A percentile compares a stretch with the other conserved stretches of the same genome.
Evolutionary conservation across 2,113 vertebrate genomes (phyloP).

Genomic region (Heterocephalus glaber): DNA sequence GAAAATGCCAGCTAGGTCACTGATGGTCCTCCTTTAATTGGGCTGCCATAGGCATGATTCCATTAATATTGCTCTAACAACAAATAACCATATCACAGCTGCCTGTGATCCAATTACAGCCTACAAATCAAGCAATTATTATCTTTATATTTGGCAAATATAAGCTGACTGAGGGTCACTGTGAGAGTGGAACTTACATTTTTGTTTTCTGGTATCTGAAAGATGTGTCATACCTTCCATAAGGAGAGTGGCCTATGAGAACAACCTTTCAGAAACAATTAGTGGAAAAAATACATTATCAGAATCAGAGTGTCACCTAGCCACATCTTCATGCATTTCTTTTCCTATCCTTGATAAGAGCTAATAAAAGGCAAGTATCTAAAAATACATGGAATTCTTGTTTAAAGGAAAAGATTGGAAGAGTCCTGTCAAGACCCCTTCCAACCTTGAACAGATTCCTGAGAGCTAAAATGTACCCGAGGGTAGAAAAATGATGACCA

Average conservation of each 20-base stretch:
- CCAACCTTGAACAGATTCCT: background rate
- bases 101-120: slow-evolving; percentile 80
- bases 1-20: slow-evolving; percentile 69
- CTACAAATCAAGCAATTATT: slow-evolving; percentile 81
- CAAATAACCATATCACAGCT: slow-evolving; percentile 79
- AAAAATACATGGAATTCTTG: slow-evolving; percentile 9
- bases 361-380: background rate
- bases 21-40: slow-evolving; percentile 75
- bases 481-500: background rate
- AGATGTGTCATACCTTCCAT: slow-evolving; percentile 59
- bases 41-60: slow-evolving; percentile 76
- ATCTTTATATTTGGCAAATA: slow-evolving; percentile 81
- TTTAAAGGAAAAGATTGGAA: background rate
- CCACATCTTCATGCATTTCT: slow-evolving; percentile 49
- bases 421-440: slow-evolving; percentile 6
- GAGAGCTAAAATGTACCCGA: background rate
- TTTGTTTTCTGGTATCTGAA: slow-evolving; percentile 34
- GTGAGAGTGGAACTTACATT: slow-evolving; percentile 47
- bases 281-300: slow-evolving; percentile 59
- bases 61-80: slow-evolving; percentile 82
- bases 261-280: slow-evolving; percentile 51
- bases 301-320: background rate
- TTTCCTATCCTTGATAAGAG: slow-evolving; percentile 54
- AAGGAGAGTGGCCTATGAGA: slow-evolving; percentile 48
- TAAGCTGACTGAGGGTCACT: slow-evolving; percentile 77